phyloP scores from a whole-genome alignment of 2,888 invertebrate genomes.

The Harpagoxenus sublaevis region DNA sequence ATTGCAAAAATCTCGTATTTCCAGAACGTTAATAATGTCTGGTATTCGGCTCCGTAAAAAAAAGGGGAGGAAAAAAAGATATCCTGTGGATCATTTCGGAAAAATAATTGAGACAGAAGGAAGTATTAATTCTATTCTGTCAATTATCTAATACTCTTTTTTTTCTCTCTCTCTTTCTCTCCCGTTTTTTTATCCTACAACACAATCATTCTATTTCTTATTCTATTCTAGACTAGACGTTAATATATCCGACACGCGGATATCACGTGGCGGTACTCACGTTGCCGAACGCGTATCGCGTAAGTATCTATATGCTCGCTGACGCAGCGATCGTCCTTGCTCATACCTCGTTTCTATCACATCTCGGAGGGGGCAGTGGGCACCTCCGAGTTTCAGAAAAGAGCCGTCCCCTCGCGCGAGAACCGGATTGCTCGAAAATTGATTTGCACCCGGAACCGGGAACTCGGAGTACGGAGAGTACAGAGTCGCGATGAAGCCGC shows the following conservation, averaged over 20 bases:
- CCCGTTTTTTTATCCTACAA: too few species aligned
- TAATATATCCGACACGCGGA: too few species aligned
- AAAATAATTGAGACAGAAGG: too few species aligned
- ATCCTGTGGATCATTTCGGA: not conserved
- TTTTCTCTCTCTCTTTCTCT: too few species aligned
- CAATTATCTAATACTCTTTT: too few species aligned
- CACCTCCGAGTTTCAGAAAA: not conserved
- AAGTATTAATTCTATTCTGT: not conserved
- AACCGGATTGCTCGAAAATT: not conserved
- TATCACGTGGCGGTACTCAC: slow-evolving; percentile 55
- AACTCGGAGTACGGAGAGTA: not conserved
- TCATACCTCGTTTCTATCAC: slow-evolving; percentile 48
- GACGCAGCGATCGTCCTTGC: slow-evolving; percentile 22
- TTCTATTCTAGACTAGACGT: not conserved
- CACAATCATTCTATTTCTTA: too few species aligned
- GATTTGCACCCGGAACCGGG: not conserved
- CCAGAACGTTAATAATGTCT: not conserved
- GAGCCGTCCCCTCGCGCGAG: too few species aligned
- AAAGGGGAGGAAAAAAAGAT: not conserved
- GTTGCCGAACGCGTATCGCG: slow-evolving; percentile 25
- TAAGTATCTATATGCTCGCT: slow-evolving; percentile 46
- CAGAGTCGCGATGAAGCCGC: too few species aligned
- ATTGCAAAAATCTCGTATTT: not conserved
- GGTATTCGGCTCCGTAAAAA: not conserved
- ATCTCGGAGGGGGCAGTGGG: too few species aligned